Conservation (phyloP, 1,140 invertebrate genomes). For the Magallana angulata region DNA sequence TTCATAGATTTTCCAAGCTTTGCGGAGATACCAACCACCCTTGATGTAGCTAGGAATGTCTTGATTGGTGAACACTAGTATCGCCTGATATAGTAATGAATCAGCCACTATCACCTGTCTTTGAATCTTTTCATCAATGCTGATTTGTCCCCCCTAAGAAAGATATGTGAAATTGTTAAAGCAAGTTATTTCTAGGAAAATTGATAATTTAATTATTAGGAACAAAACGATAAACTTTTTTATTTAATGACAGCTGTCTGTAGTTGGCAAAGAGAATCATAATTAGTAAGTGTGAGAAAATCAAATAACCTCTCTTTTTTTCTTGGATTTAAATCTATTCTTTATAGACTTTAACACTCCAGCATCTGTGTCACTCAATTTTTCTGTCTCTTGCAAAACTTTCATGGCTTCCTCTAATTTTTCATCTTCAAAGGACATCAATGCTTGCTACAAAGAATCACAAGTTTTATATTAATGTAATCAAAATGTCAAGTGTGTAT, state of each 20-base stretch:
- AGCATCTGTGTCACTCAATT: conserved; percentile 80
- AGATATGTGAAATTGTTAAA: not conserved
- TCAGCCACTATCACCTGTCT: conserved; percentile 86
- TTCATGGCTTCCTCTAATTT: conserved; percentile 83
- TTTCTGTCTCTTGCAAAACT: conserved; percentile 84
- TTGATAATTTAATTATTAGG: not conserved
- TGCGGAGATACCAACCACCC: conserved; percentile 86
- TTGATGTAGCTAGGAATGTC: conserved; percentile 86
- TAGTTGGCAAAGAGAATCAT: not conserved
- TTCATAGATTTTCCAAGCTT: conserved; percentile 88
- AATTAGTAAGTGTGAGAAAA: not conserved
- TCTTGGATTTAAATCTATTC: conserved; percentile 71
- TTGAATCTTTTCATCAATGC: conserved; percentile 81
- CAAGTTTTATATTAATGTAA: not conserved
- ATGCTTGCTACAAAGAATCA: conserved; percentile 82
- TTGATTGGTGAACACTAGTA: conserved; percentile 85
- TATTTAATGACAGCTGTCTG: not conserved
- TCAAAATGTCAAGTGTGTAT: no score
- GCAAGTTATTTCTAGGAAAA: not conserved
- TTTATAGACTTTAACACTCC: conserved; percentile 72
- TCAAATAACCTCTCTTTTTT: conserved; percentile 64
- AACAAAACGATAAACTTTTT: not conserved
- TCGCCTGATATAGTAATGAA: conserved; percentile 84
- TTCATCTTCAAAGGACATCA: conserved; percentile 88
- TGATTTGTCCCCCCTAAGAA: conserved; percentile 63